Conservation (phyloP, 2,113 vertebrate species). For the Perca fluviatilis region DNA sequence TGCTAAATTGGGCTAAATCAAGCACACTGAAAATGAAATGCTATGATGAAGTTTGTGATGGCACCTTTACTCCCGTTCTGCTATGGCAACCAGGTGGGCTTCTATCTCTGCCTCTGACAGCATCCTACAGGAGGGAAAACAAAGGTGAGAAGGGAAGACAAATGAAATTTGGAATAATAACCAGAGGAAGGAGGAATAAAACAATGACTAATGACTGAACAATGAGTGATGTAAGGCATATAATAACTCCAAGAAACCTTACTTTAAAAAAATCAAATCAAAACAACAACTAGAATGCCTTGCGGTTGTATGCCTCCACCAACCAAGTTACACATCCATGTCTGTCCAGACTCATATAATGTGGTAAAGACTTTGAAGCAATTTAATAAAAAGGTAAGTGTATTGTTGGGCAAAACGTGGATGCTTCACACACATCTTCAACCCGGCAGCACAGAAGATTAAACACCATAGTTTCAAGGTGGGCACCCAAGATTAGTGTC, state of each 20-base stretch:
- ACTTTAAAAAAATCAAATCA: neutral
- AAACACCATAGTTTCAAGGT: too few relatives aligned
- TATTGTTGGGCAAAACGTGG: too few relatives aligned
- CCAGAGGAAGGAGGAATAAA: neutral
- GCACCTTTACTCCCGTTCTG: slow-evolving; percentile 80
- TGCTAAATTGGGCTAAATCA: neutral
- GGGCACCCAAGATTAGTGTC: too few relatives aligned
- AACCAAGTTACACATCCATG: too few relatives aligned
- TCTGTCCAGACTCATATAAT: too few relatives aligned
- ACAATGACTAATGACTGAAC: neutral
- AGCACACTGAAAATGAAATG: slow-evolving; percentile 3
- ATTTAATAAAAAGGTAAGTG: too few relatives aligned
- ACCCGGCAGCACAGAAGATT: too few relatives aligned
- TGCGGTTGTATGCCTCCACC: too few relatives aligned
- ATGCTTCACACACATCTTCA: too few relatives aligned
- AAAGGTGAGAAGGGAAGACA: neutral
- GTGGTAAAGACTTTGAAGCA: too few relatives aligned
- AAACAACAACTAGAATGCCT: neutral
- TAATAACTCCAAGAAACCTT: neutral
- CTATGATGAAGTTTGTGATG: neutral
- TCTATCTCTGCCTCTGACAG: slow-evolving; percentile 82
- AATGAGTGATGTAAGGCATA: neutral
- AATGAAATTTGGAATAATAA: neutral
- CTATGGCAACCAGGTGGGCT: slow-evolving; percentile 80
- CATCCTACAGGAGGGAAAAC: slow-evolving; percentile 62